Conservation (phyloP, 2,113 vertebrate genomes). For the Numida meleagris region DNA sequence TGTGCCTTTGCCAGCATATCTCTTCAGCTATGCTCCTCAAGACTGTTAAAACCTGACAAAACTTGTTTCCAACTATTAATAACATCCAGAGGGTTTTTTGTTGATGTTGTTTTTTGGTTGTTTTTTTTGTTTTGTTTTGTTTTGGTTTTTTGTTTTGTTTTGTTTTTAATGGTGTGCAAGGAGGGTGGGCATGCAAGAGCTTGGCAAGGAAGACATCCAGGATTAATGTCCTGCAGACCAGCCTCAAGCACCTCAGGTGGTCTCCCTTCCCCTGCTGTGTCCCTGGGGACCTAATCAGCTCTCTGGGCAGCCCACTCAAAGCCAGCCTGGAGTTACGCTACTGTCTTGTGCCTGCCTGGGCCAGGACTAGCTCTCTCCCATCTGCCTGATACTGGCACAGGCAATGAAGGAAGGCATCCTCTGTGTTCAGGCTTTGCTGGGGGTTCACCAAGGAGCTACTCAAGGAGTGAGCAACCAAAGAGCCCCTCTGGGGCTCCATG, state of each 20-base stretch:
- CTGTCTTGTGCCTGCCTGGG: not conserved
- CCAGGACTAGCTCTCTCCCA: not conserved
- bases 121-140: not conserved
- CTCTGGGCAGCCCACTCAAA: rapidly evolving
- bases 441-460: not conserved
- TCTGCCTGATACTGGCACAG: rapidly evolving
- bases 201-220: not conserved
- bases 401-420: not conserved
- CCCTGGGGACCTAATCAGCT: rapidly evolving
- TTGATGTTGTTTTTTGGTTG: too few relatives aligned
- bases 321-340: not conserved
- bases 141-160: too few relatives aligned
- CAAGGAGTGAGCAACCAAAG: rapidly evolving
- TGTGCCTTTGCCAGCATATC: not conserved
- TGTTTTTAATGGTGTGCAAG: not conserved
- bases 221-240: not conserved
- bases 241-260: not conserved
- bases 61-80: not conserved
- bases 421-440: not conserved
- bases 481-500: not conserved
- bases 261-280: not conserved
- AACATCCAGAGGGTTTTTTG: not conserved
- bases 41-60: not conserved
- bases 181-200: not conserved
- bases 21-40: not conserved